Conservation (phyloP, 2,797 vertebrate species). For the Xyrichtys novacula region DNA sequence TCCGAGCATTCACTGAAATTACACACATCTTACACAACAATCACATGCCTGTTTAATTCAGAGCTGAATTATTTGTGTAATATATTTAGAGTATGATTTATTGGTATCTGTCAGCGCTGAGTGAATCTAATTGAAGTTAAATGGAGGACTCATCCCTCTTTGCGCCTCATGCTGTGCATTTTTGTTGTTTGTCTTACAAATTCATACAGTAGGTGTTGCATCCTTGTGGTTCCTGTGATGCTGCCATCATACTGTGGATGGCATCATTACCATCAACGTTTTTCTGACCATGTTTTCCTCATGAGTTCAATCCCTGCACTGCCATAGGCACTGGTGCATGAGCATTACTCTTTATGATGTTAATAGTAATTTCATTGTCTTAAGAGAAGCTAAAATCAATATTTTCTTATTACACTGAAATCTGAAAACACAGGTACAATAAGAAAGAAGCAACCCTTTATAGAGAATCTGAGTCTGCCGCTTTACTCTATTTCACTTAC, state of each 20-base stretch:
- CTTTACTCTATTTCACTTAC: background rate
- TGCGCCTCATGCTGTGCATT: constrained; percentile 6
- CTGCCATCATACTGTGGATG: constrained; percentile 19
- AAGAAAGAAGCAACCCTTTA: too few species aligned
- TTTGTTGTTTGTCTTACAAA: constrained; percentile 25
- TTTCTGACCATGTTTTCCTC: constrained; percentile 11
- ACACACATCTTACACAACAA: constrained; percentile 16
- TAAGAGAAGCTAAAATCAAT: background rate
- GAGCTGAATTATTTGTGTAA: constrained; percentile 4
- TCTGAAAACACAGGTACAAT: background rate
- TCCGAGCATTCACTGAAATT: constrained; percentile 25
- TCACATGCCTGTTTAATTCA: constrained; percentile 11
- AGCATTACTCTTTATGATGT: background rate
- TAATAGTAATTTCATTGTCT: constrained; percentile 12
- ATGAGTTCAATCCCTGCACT: background rate
- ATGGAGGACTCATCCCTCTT: background rate
- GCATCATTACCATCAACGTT: constrained; percentile 27
- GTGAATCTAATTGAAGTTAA: constrained; percentile 1
- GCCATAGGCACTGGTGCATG: background rate
- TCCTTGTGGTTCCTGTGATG: constrained; percentile 7
- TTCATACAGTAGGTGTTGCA: constrained; percentile 12
- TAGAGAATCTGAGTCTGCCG: background rate
- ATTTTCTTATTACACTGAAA: background rate
- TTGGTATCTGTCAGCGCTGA: background rate
- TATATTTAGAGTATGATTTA: background rate